Conservation (phyloP, 2,888 invertebrate species). For the Athrips mouffetella region DNA sequence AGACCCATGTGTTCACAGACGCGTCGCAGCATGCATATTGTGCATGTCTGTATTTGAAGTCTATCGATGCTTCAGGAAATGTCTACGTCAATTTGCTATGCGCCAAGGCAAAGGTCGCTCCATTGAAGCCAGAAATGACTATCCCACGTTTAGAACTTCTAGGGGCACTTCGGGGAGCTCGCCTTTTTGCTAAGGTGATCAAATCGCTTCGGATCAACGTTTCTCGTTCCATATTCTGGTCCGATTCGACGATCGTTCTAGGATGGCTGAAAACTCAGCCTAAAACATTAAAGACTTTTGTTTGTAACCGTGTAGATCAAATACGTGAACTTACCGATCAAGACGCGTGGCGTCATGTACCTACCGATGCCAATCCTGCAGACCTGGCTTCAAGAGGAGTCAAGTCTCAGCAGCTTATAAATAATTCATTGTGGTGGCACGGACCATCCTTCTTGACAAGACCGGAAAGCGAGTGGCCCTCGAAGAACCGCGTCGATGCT, state of each 20-base stretch:
- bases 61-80: slow-evolving; percentile 1
- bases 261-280: slow-evolving; percentile 21
- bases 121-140: slow-evolving; percentile 23
- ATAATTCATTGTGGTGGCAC: slow-evolving; percentile 16
- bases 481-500: not conserved
- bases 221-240: slow-evolving; percentile 14
- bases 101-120: slow-evolving; percentile 25
- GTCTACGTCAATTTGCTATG: slow-evolving; percentile 18
- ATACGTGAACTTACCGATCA: slow-evolving; percentile 20
- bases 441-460: not conserved
- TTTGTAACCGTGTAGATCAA: slow-evolving; percentile 22
- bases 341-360: slow-evolving; percentile 19
- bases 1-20: slow-evolving; percentile 23
- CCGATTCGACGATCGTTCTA: slow-evolving; percentile 20
- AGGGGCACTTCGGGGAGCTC: slow-evolving; percentile 23
- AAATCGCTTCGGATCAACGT: slow-evolving; percentile 6
- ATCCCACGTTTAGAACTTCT: slow-evolving; percentile 25
- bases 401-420: not conserved
- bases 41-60: slow-evolving; percentile 20
- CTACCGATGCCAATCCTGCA: slow-evolving; percentile 15
- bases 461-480: not conserved
- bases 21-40: slow-evolving; percentile 19
- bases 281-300: slow-evolving; percentile 23
- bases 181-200: slow-evolving; percentile 15
- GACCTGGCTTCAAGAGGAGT: slow-evolving; percentile 20